Conservation (phyloP, 2,113 vertebrate genomes). For the Pedionomus torquatus region DNA sequence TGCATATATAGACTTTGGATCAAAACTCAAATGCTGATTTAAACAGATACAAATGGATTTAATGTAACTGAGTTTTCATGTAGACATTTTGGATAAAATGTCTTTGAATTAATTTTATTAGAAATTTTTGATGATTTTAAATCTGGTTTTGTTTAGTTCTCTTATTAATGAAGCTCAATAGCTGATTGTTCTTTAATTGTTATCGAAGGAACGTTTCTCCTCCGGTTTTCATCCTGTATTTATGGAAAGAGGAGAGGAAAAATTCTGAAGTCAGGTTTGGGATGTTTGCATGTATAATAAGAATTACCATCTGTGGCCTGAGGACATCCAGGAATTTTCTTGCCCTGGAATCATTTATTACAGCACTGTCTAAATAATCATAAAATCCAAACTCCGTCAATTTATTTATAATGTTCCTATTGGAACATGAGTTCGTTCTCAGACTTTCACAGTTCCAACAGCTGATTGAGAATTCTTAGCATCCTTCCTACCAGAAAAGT, state of each 20-base stretch:
- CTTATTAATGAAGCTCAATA: background rate
- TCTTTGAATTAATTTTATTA: background rate
- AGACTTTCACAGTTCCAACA: constrained; percentile 36
- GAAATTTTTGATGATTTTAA: background rate
- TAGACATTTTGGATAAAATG: background rate
- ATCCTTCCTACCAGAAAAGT: constrained; percentile 16
- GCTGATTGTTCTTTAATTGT: background rate
- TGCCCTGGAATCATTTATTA: constrained; percentile 52
- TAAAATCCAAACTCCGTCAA: constrained; percentile 30
- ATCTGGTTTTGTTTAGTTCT: background rate
- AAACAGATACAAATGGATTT: background rate
- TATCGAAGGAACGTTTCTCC: background rate
- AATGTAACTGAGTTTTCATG: background rate
- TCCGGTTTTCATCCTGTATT: constrained; percentile 17
- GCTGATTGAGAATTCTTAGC: constrained; percentile 39
- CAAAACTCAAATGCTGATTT: background rate
- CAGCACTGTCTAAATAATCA: constrained; percentile 45
- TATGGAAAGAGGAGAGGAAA: constrained; percentile 60
- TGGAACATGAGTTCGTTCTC: constrained; percentile 11
- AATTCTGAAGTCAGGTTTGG: constrained; percentile 29
- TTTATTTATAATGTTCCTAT: constrained; percentile 50
- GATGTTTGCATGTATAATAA: background rate
- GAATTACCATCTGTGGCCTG: constrained; percentile 53
- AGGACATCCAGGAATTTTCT: constrained; percentile 68
- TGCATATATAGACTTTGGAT: background rate